Base-by-base conservation (phyloP, 2,113 vertebrate species). In the Uria lomvia region DNA sequence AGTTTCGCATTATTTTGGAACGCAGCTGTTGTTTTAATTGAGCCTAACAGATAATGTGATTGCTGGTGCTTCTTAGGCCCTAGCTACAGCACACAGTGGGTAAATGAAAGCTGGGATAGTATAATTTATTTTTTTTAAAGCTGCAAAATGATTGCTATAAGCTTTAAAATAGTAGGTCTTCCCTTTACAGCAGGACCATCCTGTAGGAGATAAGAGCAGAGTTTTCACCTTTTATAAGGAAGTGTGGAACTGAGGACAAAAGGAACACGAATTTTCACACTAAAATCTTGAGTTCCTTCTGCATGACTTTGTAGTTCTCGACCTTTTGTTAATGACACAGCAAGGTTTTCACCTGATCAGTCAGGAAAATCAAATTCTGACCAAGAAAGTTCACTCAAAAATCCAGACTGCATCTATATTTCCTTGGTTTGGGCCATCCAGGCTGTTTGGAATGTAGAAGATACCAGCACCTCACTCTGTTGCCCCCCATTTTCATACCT, bases 11-110 rank as follows among this genome's bases (percentile, higher is more conserved):
- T 96, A 95, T 89, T 97, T 95, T 96, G 81, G 56, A 96, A 53
- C 66, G 88, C 86, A 95, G 94, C 75, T 97, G 82, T 91, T 96
- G 59, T 88, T 86, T 91, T 97, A 96, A 95, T 95, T 92, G 86
- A 96, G 47, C 68, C 92, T 87, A 74, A 92, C 32, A 93, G 71
- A 88, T 67, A 96, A 92, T 15, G 32, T 81, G 84, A 95, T 86
- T 19, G 29, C 42, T 59, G 81, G 45, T 81, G 42, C 17, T 55
- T 58, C 70, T 78, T 32, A 83, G 38, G 56, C 42, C 22, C 27
- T 42, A 62, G 62, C 32, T 71, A 60, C 60, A 53, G 67, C 59
- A 67, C 15, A 62, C 56, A 62, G 47, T 36, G 43, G 29, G 14
- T 65, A 94, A 93, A 63, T 26, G 11, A 65, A 78, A 58, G 26